Percentiles rank a stretch among this genome's conserved stretches.
phyloP scores from a whole-genome alignment of 1,140 invertebrate genomes.

The Drosophila nikananu region DNA sequence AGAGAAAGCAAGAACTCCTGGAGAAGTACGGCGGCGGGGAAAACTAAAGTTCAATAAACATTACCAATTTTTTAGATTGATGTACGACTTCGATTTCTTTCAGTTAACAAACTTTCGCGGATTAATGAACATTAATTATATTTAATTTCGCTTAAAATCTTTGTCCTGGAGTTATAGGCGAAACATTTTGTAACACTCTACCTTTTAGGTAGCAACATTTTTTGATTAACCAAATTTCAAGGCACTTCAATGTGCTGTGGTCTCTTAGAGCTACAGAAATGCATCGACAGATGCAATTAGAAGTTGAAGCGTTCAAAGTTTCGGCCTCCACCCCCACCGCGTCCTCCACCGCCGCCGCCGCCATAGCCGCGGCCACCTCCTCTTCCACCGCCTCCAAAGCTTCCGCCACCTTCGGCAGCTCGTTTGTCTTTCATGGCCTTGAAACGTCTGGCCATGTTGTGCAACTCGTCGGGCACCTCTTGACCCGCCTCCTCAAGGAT shows the following conservation, averaged over 20 bases:
- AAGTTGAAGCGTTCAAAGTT: constrained; percentile 6
- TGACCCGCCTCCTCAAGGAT: constrained; percentile 92
- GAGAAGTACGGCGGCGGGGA: constrained; percentile 88
- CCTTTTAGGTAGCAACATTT: neutral
- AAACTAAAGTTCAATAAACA: constrained; percentile 43
- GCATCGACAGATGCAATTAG: neutral
- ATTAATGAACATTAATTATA: neutral
- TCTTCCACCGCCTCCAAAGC: constrained; percentile 36
- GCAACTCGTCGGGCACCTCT: constrained; percentile 90
- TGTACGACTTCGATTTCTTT: neutral
- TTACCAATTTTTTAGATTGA: constrained; percentile 2
- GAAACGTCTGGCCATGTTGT: constrained; percentile 90
- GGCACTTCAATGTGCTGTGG: constrained; percentile 53
- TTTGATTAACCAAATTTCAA: constrained; percentile 11
- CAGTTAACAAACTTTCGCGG: neutral
- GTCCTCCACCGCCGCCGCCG: constrained; percentile 12
- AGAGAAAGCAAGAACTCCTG: constrained; percentile 95
- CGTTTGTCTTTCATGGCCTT: constrained; percentile 88
- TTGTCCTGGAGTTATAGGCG: no score
- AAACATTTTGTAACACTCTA: neutral
- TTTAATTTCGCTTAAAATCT: neutral
- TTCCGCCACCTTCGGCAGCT: constrained; percentile 83
- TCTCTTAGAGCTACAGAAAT: constrained; percentile 28
- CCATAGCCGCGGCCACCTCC: constrained; percentile 24
- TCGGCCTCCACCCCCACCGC: constrained; percentile 13